phyloP scores from a whole-genome alignment of 2,888 invertebrate genomes.

The Palloptera scutellata region DNA sequence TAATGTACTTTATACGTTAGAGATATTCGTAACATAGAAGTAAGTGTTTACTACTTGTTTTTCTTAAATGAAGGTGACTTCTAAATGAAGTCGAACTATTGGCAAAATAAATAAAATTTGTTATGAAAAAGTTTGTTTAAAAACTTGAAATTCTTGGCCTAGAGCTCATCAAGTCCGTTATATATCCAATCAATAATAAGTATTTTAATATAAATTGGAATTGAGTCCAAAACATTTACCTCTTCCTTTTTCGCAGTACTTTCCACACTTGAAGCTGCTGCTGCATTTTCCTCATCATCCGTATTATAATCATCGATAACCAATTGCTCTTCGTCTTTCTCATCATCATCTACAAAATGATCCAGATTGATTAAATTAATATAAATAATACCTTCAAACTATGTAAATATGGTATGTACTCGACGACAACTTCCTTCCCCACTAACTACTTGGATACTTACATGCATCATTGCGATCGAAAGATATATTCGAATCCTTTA shows the following conservation, averaged over 20 bases:
- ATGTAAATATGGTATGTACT: background rate
- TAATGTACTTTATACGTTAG: no score
- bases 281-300: constrained; percentile 56
- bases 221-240: constrained; percentile 5
- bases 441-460: constrained; percentile 45
- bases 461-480: constrained; percentile 55
- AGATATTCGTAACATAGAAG: no score
- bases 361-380: background rate
- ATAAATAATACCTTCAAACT: background rate
- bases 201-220: no score
- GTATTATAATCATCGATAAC: constrained; percentile 59
- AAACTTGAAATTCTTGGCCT: no score
- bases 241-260: constrained; percentile 12
- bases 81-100: no score
- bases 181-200: no score
- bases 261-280: constrained; percentile 18
- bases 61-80: no score
- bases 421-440: no score
- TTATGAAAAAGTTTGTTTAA: no score
- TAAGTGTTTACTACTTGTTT: no score
- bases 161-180: no score
- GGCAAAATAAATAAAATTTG: no score
- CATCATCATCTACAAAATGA: constrained; percentile 66
- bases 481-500: constrained; percentile 62
- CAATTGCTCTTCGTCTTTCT: constrained; percentile 67